A percentile compares a stretch with the other conserved stretches of the same genome.
Evolutionary conservation across 2,797 vertebrate genomes (phyloP).

Genomic region (Eremophila alpestris): DNA sequence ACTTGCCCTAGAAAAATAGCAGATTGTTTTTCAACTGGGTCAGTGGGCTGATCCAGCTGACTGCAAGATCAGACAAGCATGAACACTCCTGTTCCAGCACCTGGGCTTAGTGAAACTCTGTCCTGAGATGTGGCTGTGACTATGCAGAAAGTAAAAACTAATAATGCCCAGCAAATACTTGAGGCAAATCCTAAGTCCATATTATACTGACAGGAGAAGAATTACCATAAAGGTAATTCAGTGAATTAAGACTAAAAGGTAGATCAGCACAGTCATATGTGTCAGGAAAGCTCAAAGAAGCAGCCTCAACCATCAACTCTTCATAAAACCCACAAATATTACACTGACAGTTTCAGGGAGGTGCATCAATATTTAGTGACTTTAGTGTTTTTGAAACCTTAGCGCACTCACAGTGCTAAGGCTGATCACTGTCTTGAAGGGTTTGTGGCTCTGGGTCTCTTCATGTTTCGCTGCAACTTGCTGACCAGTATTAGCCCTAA

Average conservation of each 20-base stretch:
- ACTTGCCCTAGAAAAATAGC: slow-evolving; percentile 34
- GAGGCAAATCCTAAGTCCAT: not conserved
- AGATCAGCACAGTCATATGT: not conserved
- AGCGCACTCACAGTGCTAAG: not conserved
- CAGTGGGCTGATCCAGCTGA: slow-evolving; percentile 2
- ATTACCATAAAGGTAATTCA: not conserved
- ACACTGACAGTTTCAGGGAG: not conserved
- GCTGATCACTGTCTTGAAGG: not conserved
- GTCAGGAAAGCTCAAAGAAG: not conserved
- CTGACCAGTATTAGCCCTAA: not conserved
- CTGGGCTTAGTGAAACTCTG: not conserved
- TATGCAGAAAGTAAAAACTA: not conserved
- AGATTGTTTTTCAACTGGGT: slow-evolving; percentile 41
- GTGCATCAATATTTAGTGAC: not conserved
- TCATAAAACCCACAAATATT: not conserved
- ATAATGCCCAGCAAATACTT: not conserved
- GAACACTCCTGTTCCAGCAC: not conserved
- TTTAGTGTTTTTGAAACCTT: not conserved
- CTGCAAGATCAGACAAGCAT: not conserved
- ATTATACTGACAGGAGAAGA: not conserved
- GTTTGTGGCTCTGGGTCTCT: not conserved
- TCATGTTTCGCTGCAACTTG: not conserved
- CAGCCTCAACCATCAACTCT: not conserved
- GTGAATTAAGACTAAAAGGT: not conserved
- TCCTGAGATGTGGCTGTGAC: not conserved